Base-by-base conservation (phyloP, 2,888 invertebrate genomes). In the Agrochola circellaris region DNA sequence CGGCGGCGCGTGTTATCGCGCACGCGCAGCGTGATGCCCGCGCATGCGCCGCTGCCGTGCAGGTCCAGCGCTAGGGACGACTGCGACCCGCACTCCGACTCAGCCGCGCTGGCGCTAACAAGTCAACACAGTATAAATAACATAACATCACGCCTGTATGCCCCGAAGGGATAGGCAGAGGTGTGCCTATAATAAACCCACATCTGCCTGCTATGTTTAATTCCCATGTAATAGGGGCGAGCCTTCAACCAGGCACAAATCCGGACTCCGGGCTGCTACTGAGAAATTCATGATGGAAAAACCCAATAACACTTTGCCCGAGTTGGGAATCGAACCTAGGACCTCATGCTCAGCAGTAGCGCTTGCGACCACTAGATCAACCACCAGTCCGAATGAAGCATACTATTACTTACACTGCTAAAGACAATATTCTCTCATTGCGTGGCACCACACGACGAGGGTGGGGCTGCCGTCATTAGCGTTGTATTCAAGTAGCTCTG, bases 11-110 rank as follows among this genome's bases (percentile, higher is more conserved):
- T 97, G 89, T 98, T 97, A 93, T 98, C 98, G 51, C 97, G 96
- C 83, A 97, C 96, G 88, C 97, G 95, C 89, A 97, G 92, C 62
- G 97, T 95, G 87, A 97, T 95, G 94, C 97, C 93, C 95, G 94
- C 95, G 90, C 95, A 94, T 13, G 95, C 95, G 83, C 96, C 96
- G 89, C 95, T 95, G 54, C 97, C 97, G 92, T 98, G 98, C 82
- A 98, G 94, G 92, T 98, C 98, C 95, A 98, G 96, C 54, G 98
- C 98, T 96, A 98, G 97, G 1, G 98, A 98, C 5, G 97, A 97
- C 92, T 98, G 98, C 72, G 97, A 97, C 17, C 97, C 97, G 82
- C 96, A 96, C 77, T 96, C 96, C 0, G 96, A 96, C 78, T 96
- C 96, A 5, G 91, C 96, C 26, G 96, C 96, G 75, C 96, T 96